These are phyloP conservation scores for Glyptemys insculpta DNA, from an alignment of 2,797 vertebrate species.

Conservation along the genomic window DNA sequence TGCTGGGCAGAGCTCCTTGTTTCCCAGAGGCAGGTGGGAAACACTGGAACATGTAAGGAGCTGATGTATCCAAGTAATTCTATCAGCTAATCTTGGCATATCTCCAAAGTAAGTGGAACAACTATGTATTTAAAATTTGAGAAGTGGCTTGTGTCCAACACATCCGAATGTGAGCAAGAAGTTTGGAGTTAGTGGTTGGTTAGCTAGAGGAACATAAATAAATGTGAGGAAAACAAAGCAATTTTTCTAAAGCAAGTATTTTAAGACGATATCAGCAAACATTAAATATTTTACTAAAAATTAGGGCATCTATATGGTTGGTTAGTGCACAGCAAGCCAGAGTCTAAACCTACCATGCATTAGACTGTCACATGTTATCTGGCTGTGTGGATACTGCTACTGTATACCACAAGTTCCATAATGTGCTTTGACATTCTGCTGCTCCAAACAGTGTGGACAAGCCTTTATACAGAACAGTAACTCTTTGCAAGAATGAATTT, in stretches of 20 bases:
- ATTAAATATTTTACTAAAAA: neutral
- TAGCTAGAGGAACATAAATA: neutral
- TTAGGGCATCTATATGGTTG: neutral
- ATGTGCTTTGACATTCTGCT: neutral
- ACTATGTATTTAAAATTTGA: slow-evolving; percentile 37
- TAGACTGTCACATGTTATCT: neutral
- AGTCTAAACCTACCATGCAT: neutral
- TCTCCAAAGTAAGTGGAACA: slow-evolving; percentile 40
- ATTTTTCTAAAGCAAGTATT: neutral
- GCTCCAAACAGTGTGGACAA: neutral
- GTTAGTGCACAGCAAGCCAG: neutral
- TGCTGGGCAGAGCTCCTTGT: neutral
- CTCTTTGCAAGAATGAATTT: neutral
- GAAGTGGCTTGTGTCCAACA: slow-evolving; percentile 53
- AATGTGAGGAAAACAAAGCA: neutral
- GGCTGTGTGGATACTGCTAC: neutral
- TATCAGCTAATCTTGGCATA: slow-evolving; percentile 33
- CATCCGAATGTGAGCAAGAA: neutral
- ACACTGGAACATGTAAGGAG: neutral
- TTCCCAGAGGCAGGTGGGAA: slow-evolving; percentile 43
- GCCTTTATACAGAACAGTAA: neutral
- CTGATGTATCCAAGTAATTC: slow-evolving; percentile 5
- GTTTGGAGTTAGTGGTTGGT: neutral
- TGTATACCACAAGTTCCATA: neutral
- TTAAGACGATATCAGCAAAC: neutral